These are phyloP conservation scores for Tinea semifulvella DNA, from an alignment of 2,888 invertebrate species.

Conservation along the genomic window DNA sequence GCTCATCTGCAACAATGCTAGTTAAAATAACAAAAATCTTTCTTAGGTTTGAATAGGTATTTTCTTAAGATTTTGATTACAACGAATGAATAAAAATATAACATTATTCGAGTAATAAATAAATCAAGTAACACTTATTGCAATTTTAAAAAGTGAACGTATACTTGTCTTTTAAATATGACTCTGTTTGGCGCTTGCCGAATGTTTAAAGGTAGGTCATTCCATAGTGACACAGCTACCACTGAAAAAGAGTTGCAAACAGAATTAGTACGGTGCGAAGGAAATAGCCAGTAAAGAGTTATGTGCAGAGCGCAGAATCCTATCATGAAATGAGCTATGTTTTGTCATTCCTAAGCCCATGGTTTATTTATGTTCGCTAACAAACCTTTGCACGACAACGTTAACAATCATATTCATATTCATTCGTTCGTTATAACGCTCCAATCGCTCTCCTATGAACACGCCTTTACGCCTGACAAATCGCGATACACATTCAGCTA, in stretches of 20 bases:
- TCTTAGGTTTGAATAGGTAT: neutral
- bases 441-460: conserved; percentile 29
- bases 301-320: neutral
- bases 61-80: neutral
- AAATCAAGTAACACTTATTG: too few relatives aligned
- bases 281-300: too few relatives aligned
- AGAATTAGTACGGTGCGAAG: neutral
- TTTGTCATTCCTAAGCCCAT: too few relatives aligned
- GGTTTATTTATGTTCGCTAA: conserved; percentile 32
- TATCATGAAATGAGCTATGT: neutral
- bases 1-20: neutral
- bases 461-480: conserved; percentile 8
- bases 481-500: neutral
- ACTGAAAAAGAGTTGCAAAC: too few relatives aligned
- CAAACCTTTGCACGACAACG: conserved; percentile 31
- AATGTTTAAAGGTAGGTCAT: too few relatives aligned
- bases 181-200: too few relatives aligned
- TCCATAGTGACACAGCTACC: too few relatives aligned
- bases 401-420: conserved; percentile 51
- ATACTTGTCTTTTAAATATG: too few relatives aligned
- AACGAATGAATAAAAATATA: neutral
- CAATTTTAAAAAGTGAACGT: too few relatives aligned
- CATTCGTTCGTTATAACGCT: conserved; percentile 62
- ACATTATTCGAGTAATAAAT: too few relatives aligned
- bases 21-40: too few relatives aligned